Base-by-base conservation (phyloP, 2,797 vertebrate genomes). In the Tiaroga cobitis region DNA sequence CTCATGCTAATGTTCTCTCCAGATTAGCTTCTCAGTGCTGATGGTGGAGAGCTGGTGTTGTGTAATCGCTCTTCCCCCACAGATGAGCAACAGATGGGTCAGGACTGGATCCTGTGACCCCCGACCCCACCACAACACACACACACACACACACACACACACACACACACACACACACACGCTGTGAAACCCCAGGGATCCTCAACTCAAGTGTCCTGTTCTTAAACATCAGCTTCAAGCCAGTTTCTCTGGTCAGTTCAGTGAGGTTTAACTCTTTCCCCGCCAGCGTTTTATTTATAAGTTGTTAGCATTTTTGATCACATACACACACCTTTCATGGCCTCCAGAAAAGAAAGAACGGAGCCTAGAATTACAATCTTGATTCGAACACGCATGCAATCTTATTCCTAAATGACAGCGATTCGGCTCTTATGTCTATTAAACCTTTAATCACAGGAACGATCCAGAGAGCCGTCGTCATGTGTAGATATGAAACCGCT, bases 61-160 rank as follows among this genome's bases (percentile, higher is more conserved):
- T 81, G 80, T 78, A 56, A 49, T 69, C 80, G 18, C 49, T 69
- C 77, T 13, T 21, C 32, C 11, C 34, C 83, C 59, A 46, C 34
- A 26, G 10, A 26, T 68, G 65, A 80, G 32, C 73, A 84, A 75
- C 84, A 85, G 84, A 85, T 83, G 83, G 83, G n/a, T 70, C 51
- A 69, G 39, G 19, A 61, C 63, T 67, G 73, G 24, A 34, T 73
- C 37, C 59, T 8, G 73, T 54, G 59, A 26, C 68, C 21, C 51
- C 10, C 34, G n/a, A 37, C 67, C n/a, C 73, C 51, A 1, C n/a
- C 19, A 34, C 29, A 43, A 63, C n/a, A 69, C 32, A 18, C 65
- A 54, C 43, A 34, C 76, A 32, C 56, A 56, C 8, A 10, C 51
- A 41, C 43, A n/a, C 68, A 34, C 76, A 32, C 56, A 56, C 8